Conservation (phyloP, 2,797 vertebrate species). For the Pipistrellus kuhlii region DNA sequence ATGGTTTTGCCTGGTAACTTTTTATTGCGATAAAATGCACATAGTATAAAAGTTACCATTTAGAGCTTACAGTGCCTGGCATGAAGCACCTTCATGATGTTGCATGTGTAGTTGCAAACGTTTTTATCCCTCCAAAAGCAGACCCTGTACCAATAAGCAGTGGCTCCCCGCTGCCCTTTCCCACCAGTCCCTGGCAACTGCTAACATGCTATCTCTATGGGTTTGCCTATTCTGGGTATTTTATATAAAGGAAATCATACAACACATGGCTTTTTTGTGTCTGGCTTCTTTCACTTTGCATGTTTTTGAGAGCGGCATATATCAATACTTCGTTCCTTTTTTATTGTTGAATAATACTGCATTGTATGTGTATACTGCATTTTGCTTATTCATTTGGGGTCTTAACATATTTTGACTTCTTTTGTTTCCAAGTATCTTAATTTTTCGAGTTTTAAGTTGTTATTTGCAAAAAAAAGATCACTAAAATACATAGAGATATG, state of each 20-base stretch:
- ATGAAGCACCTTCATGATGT: conserved; percentile 47
- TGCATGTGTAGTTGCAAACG: conserved; percentile 41
- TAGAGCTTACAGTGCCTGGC: background rate
- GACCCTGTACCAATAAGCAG: conserved; percentile 10
- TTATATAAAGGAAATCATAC: conserved; percentile 5
- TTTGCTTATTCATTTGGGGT: conserved; percentile 48
- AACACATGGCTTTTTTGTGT: conserved; percentile 9
- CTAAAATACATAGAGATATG: background rate
- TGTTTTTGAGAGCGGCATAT: conserved; percentile 49
- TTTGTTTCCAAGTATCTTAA: background rate
- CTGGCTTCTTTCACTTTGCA: conserved; percentile 42
- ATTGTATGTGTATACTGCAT: background rate
- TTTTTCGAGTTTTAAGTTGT: background rate
- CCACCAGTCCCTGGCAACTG: background rate
- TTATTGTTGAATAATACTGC: conserved; percentile 52
- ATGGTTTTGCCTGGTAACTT: conserved; percentile 30
- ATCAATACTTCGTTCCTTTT: conserved; percentile 3
- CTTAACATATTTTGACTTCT: conserved; percentile 51
- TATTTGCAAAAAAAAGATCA: background rate
- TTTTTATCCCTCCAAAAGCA: conserved; percentile 40
- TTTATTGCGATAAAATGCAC: conserved; percentile 41
- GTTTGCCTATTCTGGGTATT: conserved; percentile 61
- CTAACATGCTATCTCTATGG: conserved; percentile 4
- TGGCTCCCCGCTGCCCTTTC: background rate
- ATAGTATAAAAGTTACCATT: conserved; percentile 33